Base-by-base conservation (phyloP, 2,797 vertebrate species). In the Clarias platycephalus region DNA sequence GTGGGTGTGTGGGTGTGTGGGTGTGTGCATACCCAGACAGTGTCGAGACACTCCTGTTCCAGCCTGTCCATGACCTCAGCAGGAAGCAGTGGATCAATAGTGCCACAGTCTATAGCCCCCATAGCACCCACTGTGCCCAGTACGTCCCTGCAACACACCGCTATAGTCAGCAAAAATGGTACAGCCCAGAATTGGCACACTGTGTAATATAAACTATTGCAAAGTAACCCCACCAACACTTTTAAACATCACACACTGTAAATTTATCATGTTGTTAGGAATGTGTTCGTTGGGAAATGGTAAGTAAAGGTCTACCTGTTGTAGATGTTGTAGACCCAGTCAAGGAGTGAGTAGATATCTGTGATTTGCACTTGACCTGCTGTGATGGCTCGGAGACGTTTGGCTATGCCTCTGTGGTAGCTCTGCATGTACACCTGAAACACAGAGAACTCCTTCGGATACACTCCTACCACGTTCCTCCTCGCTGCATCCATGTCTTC, bases 261-360 rank as follows among this genome's bases (percentile, higher is more conserved):
- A 55, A 49, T 55, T 4, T 3, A 55, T 28, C 4, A 7, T 49
- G 18, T 49, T 58, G 63, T 28, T 71, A 31, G 53, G 28, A 0
- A 76, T 57, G 2, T 20, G 13, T 58, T 76, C 2, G 24, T 3
- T 3, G 28, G 2, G 55, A 37, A 37, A 34, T 58, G 18, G 20
- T 34, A 60, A 24, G 20, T 15, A 34, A 62, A 62, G 13, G 12
- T 57, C 18, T 74, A 97, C 97, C 97, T 97, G 92, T 94, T 95
- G 92, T 99, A 98, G 92, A 96, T 94, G 86, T 97, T 97, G 93
- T 97, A 95, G 93, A 96, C 96, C 97, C 97, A 99, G 81, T 98
- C 96, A 53, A 99, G 93, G 57, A 98, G 92, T 10, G 95, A 95
- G 91, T 98, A 98, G 80, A 97, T 96, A 0, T 99, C 96, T 0